These are phyloP conservation scores for silkworm (Bombyx mori) DNA, from an alignment of 1,140 invertebrate species.

Conservation along the genomic window ASM3026992v2 NC_085108.1:5063001-5063500, in stretches of 20 bases:
- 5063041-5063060: slow-evolving; percentile 2
- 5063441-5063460: slow-evolving; percentile 13
- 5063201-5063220: too few species aligned
- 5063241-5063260: too few species aligned
- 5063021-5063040: neutral
- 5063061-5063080: slow-evolving; percentile 6
- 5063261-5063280: too few species aligned
- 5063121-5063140: too few species aligned
- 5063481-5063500: too few species aligned
- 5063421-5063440: slow-evolving; percentile 14
- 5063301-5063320: neutral
- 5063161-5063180: too few species aligned
- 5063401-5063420: slow-evolving; percentile 12
- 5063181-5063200: too few species aligned
- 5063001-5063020: neutral
- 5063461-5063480: too few species aligned
- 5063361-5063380: slow-evolving; percentile 7
- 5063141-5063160: too few species aligned
- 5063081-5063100: neutral
- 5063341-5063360: slow-evolving; percentile 6
- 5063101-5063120: too few species aligned
- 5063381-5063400: slow-evolving; percentile 10
- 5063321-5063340: too few species aligned
- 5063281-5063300: neutral
- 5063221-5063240: too few species aligned